Conservation (phyloP, 1,140 invertebrate genomes). For the Sminthurinus signatus region DNA sequence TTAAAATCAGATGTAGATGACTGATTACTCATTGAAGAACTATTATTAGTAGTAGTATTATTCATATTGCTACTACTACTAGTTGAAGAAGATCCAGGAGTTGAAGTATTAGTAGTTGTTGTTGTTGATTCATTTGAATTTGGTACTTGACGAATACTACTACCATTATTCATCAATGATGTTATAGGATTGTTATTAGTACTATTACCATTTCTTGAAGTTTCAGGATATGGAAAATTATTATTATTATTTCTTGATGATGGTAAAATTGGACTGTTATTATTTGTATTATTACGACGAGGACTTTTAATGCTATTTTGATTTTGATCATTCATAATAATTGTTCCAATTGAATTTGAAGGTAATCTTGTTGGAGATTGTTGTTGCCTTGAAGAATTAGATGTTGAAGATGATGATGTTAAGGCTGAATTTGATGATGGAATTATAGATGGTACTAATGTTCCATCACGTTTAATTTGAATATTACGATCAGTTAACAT, state of each 20-base stretch:
- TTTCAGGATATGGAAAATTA: no score
- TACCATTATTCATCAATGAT: no score
- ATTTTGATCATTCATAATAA: no score
- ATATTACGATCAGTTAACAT: conserved; percentile 35
- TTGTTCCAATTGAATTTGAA: not conserved
- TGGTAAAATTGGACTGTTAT: no score
- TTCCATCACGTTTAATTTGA: conserved; percentile 34
- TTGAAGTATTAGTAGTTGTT: not conserved
- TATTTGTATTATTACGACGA: no score
- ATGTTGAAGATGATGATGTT: no score
- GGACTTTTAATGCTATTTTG: no score
- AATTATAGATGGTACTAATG: conserved; percentile 30
- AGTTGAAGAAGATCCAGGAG: not conserved
- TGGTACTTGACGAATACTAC: conserved; percentile 5
- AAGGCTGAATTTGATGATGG: no score
- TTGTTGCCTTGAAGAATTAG: not conserved
- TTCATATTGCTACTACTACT: not conserved
- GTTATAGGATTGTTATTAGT: no score
- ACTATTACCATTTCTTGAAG: not conserved
- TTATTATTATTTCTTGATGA: no score
- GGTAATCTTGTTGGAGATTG: not conserved
- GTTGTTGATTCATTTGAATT: not conserved
- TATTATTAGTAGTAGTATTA: not conserved
- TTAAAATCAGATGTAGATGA: no score
- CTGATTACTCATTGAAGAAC: not conserved